Conservation (phyloP, 2,113 vertebrate genomes). For the Orthonyx spaldingii region DNA sequence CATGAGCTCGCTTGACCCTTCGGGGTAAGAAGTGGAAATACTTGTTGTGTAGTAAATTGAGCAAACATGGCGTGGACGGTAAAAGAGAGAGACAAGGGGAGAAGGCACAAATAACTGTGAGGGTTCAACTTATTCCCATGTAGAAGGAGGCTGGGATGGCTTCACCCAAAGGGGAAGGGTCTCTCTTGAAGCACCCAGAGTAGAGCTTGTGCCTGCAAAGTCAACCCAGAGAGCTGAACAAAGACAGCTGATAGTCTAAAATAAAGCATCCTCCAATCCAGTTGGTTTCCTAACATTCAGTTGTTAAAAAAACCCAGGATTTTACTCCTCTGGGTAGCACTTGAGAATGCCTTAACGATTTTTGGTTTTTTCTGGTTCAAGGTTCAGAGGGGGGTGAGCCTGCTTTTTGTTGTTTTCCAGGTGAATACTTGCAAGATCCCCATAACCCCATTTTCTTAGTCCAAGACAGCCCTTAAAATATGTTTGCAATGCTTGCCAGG, state of each 20-base stretch:
- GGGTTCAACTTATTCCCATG: background rate
- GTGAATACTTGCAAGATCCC: background rate
- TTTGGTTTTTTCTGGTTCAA: background rate
- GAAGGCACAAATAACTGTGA: background rate
- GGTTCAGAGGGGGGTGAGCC: background rate
- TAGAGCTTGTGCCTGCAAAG: background rate
- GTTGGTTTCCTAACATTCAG: background rate
- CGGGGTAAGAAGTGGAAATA: conserved; percentile 58
- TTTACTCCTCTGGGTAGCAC: background rate
- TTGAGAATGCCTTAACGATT: background rate
- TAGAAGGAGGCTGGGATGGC: background rate
- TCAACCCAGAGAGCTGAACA: background rate
- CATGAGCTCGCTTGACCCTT: conserved; percentile 58
- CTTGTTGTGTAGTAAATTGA: conserved; percentile 62
- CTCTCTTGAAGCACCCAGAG: background rate
- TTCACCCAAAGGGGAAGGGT: background rate
- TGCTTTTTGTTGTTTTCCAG: background rate
- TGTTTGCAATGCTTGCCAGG: background rate
- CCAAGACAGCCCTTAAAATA: background rate
- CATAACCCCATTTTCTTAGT: background rate
- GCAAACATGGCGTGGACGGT: conserved; percentile 49
- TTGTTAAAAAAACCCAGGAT: rapidly evolving
- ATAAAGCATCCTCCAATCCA: background rate
- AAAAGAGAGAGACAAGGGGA: conserved; percentile 23
- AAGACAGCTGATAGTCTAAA: background rate